phyloP scores from a whole-genome alignment of 2,888 invertebrate species.

The Nomada hirtipes region DNA sequence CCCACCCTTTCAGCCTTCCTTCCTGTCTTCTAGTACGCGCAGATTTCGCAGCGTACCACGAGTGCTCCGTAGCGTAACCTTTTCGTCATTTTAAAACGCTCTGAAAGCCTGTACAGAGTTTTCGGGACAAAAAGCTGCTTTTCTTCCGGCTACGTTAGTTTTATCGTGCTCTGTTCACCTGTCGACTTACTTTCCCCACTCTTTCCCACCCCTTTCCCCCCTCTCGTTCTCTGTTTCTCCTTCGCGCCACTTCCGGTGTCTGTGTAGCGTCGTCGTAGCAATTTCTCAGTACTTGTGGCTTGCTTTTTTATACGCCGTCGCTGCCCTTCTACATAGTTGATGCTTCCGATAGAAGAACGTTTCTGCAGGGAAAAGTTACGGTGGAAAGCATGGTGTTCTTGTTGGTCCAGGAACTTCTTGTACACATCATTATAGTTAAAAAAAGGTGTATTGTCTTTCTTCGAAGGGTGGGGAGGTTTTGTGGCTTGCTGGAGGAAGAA shows the following conservation, averaged over 20 bases:
- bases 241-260: neutral
- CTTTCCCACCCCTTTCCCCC: too few species aligned
- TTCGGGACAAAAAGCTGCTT: slow-evolving; percentile 70
- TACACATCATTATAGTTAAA: too few species aligned
- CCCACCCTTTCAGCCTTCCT: slow-evolving; percentile 42
- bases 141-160: slow-evolving; percentile 64
- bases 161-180: slow-evolving; percentile 56
- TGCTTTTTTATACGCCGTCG: slow-evolving; percentile 29
- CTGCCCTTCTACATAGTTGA: slow-evolving; percentile 22
- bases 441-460: too few species aligned
- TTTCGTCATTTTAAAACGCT: slow-evolving; percentile 74
- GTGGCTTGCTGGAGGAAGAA: too few species aligned
- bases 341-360: slow-evolving; percentile 57
- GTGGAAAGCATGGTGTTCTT: neutral
- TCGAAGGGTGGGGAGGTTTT: too few species aligned
- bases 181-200: slow-evolving; percentile 39
- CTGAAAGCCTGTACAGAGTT: slow-evolving; percentile 72
- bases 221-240: slow-evolving; percentile 2
- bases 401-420: neutral
- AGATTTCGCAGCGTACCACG: slow-evolving; percentile 62
- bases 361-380: slow-evolving; percentile 24
- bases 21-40: slow-evolving; percentile 63
- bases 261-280: slow-evolving; percentile 11
- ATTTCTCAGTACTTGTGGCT: slow-evolving; percentile 39
- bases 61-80: slow-evolving; percentile 74